Evolutionary conservation across 2,113 vertebrate species (phyloP), one percentile per base, ranked within the genome.

Genomic region (Toxotes chatareus): DNA sequence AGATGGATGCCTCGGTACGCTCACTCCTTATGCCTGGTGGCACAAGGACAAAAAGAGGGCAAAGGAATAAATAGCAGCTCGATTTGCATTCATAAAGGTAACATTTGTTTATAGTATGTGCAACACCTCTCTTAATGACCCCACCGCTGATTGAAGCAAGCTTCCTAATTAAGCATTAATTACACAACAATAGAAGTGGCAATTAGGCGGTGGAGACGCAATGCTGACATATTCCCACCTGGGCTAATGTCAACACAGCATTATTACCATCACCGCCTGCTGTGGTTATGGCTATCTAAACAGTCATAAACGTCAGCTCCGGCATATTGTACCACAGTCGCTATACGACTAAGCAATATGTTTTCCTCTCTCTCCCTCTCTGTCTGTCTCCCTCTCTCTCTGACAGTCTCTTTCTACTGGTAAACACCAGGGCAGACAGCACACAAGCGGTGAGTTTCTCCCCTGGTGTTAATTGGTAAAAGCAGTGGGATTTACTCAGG

Each of bases 141-240:
- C 74, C 53, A 32, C 46, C 34, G 27, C 85, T 79, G 89, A 92
- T 80, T 90, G 83, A 91, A 91, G 85, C 89, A 79, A 78, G 90
- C 77, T 49, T 85, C 66, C 88, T 91, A 92, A 94, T 94, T 93
- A 94, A 87, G 90, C 87, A 87, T 86, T 92, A 92, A 94, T 94
- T 94, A 92, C 89, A 85, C 91, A 89, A 94, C 93, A 94, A 94
- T 93, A 87, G 82, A 85, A 79, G 80, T 68, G 72, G 77, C 87
- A 92, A 92, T 93, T 93, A 91, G 85, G 82, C 40, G 51, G 82
- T 67, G 78, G 67, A 72, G 80, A 90, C 10, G 76, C 85, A 88
- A 63, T 16, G 57, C 86, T 91, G 91, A 88, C 89, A 92, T 88
- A 91, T 92, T 93, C 92, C 94, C 93, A 94, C 93, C 93, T 94